Percentiles rank a stretch among this genome's conserved stretches.
phyloP scores from a whole-genome alignment of 1,140 invertebrate genomes.

The Drosophila suzukii region DNA sequence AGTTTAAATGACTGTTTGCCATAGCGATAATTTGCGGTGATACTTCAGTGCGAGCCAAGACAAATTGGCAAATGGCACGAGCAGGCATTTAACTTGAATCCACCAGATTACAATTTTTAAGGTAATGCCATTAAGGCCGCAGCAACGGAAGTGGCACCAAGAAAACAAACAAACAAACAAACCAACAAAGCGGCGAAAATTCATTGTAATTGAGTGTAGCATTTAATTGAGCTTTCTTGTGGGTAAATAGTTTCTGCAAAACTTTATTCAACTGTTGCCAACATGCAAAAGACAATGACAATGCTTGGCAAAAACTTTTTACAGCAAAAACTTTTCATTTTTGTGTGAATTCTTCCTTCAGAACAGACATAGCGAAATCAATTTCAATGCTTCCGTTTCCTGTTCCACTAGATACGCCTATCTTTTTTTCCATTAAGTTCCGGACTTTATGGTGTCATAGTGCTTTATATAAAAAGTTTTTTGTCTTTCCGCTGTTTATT shows the following conservation, averaged over 20 bases:
- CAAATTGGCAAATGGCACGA: conserved; percentile 71
- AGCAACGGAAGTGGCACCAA: conserved; percentile 59
- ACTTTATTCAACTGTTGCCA: conserved; percentile 70
- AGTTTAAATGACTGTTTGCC: conserved; percentile 53
- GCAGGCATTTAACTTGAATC: conserved; percentile 50
- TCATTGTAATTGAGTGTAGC: conserved; percentile 69
- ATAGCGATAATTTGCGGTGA: conserved; percentile 58
- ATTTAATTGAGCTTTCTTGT: conserved; percentile 67
- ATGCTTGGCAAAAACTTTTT: conserved; percentile 45
- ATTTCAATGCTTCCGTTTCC: conserved; percentile 70
- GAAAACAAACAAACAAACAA: conserved; percentile 22
- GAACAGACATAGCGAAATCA: conserved; percentile 76
- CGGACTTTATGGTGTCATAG: conserved; percentile 64
- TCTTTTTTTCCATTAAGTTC: conserved; percentile 27
- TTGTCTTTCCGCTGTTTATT: conserved; percentile 34
- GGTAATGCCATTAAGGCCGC: conserved; percentile 62
- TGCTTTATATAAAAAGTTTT: conserved; percentile 41
- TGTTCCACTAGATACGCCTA: conserved; percentile 21
- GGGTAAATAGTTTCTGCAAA: conserved; percentile 59
- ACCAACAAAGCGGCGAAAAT: conserved; percentile 14
- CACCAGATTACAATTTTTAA: conserved; percentile 67
- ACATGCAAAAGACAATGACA: conserved; percentile 70
- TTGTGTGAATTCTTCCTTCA: conserved; percentile 67
- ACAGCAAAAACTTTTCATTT: conserved; percentile 56
- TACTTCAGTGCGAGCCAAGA: conserved; percentile 28